Percentiles rank a stretch among this genome's conserved stretches.
phyloP scores from a whole-genome alignment of 2,797 vertebrate species.

The Hapalemur alaotrensis region DNA sequence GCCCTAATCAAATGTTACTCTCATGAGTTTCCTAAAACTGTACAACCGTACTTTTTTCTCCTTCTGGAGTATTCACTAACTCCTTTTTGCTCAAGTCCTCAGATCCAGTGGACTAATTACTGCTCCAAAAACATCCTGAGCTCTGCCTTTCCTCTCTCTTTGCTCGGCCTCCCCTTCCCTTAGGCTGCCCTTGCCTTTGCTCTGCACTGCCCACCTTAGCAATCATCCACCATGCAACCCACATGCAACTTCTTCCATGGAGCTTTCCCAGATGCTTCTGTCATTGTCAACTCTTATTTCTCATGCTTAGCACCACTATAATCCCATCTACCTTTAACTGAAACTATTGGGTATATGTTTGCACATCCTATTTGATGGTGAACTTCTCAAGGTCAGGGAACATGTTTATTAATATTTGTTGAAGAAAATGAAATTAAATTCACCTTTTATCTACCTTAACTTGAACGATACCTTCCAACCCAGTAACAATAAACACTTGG shows the following conservation, averaged over 20 bases:
- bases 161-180: background rate
- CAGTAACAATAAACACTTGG: background rate
- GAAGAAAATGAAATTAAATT: background rate
- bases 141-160: background rate
- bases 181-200: background rate
- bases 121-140: background rate
- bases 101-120: background rate
- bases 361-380: background rate
- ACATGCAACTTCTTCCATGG: background rate
- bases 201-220: background rate
- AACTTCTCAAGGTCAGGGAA: background rate
- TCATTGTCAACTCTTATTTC: background rate
- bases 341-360: background rate
- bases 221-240: background rate
- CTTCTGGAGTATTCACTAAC: background rate
- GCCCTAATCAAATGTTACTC: background rate
- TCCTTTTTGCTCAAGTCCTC: background rate
- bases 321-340: background rate
- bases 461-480: background rate
- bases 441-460: background rate
- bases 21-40: background rate
- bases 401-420: background rate
- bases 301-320: background rate
- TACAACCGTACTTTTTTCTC: background rate
- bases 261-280: rapidly evolving